A percentile compares a stretch with the other conserved stretches of the same genome.
phyloP scores from a whole-genome alignment of 2,888 invertebrate genomes.

The Drosophila rubida region DNA sequence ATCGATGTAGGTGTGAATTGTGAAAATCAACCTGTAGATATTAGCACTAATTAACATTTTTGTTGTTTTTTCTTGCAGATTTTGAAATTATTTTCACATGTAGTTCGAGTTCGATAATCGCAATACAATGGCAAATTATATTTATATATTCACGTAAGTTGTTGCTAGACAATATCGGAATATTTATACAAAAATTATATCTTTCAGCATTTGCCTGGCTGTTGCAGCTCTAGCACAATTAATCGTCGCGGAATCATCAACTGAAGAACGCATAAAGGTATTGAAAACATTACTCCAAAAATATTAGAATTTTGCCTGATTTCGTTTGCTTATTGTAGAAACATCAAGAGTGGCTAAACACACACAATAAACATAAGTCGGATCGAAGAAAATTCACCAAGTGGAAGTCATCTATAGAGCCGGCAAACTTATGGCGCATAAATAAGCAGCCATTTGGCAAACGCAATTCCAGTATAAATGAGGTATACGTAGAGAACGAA shows the following conservation, averaged over 20 bases:
- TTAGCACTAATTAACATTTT: constrained; percentile 4
- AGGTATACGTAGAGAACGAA: constrained; percentile 81
- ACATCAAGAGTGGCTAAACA: constrained; percentile 84
- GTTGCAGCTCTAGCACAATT: constrained; percentile 53
- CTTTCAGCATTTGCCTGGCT: constrained; percentile 72
- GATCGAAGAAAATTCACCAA: constrained; percentile 44
- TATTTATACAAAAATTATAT: background rate
- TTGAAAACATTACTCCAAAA: background rate
- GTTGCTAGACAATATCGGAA: background rate
- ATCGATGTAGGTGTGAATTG: background rate
- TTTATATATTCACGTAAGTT: constrained; percentile 51
- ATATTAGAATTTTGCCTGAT: background rate
- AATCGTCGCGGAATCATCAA: constrained; percentile 73
- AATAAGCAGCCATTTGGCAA: constrained; percentile 51
- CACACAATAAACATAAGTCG: constrained; percentile 70
- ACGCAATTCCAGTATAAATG: constrained; percentile 75
- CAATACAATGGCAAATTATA: constrained; percentile 54
- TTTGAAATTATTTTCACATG: constrained; percentile 38
- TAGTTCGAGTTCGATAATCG: constrained; percentile 34
- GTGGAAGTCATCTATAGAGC: constrained; percentile 60
- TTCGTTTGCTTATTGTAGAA: constrained; percentile 64
- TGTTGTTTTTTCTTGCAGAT: constrained; percentile 35
- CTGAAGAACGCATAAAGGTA: constrained; percentile 81
- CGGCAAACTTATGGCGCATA: constrained; percentile 77
- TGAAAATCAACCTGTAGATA: background rate